Percentiles rank a stretch among this genome's conserved stretches.
Evolutionary conservation across 2,888 invertebrate genomes (phyloP).

Genomic region (Tipula lateralis): DNA sequence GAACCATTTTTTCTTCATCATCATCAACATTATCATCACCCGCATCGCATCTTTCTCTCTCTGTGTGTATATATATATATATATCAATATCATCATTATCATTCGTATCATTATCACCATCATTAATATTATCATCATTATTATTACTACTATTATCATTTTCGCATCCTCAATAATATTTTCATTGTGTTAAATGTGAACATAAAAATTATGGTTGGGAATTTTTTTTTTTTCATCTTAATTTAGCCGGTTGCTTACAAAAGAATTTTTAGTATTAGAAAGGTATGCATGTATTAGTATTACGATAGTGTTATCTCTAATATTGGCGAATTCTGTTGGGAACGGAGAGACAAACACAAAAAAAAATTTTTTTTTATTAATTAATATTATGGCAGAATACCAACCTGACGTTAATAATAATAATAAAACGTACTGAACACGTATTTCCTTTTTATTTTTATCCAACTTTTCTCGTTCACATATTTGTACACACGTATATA

Average conservation of each 20-base stretch:
- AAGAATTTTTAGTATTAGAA: background rate
- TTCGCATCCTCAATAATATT: constrained; percentile 11
- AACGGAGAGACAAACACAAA: background rate
- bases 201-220: constrained; percentile 5
- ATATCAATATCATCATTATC: background rate
- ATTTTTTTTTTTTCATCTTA: background rate
- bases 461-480: background rate
- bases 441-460: background rate
- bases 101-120: constrained; percentile 13
- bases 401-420: background rate
- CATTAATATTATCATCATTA: constrained; percentile 19
- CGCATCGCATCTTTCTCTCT: background rate
- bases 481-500: background rate
- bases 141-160: background rate
- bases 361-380: background rate
- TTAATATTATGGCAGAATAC: background rate
- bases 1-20: background rate
- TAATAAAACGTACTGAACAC: constrained; percentile 11
- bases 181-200: background rate
- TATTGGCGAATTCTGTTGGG: background rate
- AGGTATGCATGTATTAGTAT: background rate
- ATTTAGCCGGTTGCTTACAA: background rate
- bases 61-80: background rate
- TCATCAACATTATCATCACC: background rate
- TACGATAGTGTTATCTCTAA: background rate